A percentile compares a stretch with the other conserved stretches of the same genome.
These are phyloP conservation scores for Lutraria lutraria DNA, from an alignment of 2,888 invertebrate genomes.

Conservation along the genomic window DNA sequence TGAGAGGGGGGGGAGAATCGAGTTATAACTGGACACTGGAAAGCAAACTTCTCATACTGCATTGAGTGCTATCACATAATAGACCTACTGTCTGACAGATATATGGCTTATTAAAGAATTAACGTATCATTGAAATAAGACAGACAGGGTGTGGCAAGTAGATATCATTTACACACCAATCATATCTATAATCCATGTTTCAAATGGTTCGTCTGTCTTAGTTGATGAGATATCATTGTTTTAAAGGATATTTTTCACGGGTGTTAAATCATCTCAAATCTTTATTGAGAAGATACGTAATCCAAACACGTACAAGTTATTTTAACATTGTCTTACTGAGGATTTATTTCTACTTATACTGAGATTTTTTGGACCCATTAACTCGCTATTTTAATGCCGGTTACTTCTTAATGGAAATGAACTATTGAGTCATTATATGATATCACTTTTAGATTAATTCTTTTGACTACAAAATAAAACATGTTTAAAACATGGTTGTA, in stretches of 20 bases:
- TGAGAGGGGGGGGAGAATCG: background rate
- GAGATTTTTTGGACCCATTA: background rate
- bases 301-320: background rate
- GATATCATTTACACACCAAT: background rate
- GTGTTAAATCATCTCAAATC: background rate
- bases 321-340: background rate
- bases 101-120: background rate
- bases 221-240: slow-evolving; percentile 1
- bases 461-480: background rate
- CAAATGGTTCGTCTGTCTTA: background rate
- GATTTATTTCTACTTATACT: background rate
- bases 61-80: background rate
- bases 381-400: background rate
- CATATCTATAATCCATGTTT: background rate
- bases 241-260: background rate
- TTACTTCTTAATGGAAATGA: background rate
- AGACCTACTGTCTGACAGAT: background rate
- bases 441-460: too few species aligned
- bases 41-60: background rate
- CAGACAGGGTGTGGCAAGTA: background rate
- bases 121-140: background rate
- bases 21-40: background rate
- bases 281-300: background rate
- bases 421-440: background rate
- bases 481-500: background rate